A percentile compares a stretch with the other conserved stretches of the same genome.
These are phyloP conservation scores for Lordiphosa stackelbergi DNA, from an alignment of 1,140 invertebrate genomes.

Conservation along the genomic window DNA sequence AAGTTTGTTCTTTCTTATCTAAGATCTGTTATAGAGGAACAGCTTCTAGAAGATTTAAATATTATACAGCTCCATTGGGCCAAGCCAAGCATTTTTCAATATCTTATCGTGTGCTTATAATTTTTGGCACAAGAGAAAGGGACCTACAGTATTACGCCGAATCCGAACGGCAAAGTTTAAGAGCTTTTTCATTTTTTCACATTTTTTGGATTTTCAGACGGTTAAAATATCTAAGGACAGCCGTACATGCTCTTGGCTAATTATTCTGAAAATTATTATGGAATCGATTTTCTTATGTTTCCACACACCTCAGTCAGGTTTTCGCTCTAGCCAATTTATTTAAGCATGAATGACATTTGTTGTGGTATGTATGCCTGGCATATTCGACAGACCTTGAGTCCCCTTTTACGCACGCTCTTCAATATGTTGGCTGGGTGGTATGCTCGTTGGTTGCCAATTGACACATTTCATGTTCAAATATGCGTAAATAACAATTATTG, in stretches of 20 bases:
- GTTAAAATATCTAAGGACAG: no score
- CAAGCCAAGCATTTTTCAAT: no score
- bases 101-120: no score
- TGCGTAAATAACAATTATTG: slow-evolving; percentile 74
- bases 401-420: slow-evolving; percentile 47
- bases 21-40: no score
- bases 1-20: no score
- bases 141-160: no score
- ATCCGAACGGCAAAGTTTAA: no score
- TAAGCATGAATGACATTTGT: slow-evolving; percentile 4
- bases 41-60: no score
- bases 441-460: slow-evolving; percentile 62
- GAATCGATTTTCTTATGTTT: slow-evolving; percentile 25
- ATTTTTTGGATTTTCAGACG: no score
- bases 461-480: slow-evolving; percentile 73
- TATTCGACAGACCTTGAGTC: slow-evolving; percentile 32
- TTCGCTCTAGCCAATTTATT: not conserved
- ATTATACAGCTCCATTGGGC: no score
- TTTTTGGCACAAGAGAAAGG: no score
- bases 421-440: slow-evolving; percentile 28
- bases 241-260: not conserved
- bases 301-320: not conserved
- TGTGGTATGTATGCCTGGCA: not conserved
- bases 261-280: slow-evolving; percentile 40
- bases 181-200: no score